Evolutionary conservation across 1,140 invertebrate species (phyloP).

Genomic region (Drosophila pectinifera): DNA sequence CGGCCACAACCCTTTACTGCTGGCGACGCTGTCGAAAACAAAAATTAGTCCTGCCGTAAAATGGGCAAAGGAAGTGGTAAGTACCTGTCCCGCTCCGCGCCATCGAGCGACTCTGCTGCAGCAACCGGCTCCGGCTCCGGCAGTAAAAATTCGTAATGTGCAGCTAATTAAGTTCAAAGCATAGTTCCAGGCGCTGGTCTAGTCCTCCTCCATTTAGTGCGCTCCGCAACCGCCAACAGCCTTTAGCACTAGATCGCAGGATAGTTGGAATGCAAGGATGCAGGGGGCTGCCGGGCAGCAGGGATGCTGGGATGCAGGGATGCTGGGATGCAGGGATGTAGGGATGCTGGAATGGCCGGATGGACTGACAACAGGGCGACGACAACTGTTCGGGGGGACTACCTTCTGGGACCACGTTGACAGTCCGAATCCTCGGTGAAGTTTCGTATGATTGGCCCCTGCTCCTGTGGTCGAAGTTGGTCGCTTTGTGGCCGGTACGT

Average conservation of each 20-base stretch:
- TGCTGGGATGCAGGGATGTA: background rate
- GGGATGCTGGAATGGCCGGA: background rate
- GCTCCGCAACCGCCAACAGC: constrained; percentile 15
- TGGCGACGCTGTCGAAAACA: constrained; percentile 75
- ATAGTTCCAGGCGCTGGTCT: constrained; percentile 65
- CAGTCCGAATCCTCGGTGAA: constrained; percentile 40
- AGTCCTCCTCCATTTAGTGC: constrained; percentile 20
- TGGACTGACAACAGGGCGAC: background rate
- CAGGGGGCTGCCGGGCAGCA: background rate
- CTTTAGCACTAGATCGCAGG: constrained; percentile 10
- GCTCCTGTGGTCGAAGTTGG: constrained; percentile 17
- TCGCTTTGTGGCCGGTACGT: constrained; percentile 40
- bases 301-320: background rate
- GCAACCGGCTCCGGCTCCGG: constrained; percentile 55
- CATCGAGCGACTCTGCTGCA: constrained; percentile 53
- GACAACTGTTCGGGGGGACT: background rate
- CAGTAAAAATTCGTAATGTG: constrained; percentile 83
- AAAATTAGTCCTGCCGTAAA: constrained; percentile 79
- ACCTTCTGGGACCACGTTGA: constrained; percentile 20
- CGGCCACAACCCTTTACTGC: constrained; percentile 56
- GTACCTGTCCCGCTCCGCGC: constrained; percentile 49
- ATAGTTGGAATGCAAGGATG: background rate
- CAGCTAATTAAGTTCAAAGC: constrained; percentile 83
- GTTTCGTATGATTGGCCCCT: constrained; percentile 42
- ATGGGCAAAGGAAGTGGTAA: constrained; percentile 81